Evolutionary conservation across 2,113 vertebrate species (phyloP).

Genomic region (Etheostoma cragini): DNA sequence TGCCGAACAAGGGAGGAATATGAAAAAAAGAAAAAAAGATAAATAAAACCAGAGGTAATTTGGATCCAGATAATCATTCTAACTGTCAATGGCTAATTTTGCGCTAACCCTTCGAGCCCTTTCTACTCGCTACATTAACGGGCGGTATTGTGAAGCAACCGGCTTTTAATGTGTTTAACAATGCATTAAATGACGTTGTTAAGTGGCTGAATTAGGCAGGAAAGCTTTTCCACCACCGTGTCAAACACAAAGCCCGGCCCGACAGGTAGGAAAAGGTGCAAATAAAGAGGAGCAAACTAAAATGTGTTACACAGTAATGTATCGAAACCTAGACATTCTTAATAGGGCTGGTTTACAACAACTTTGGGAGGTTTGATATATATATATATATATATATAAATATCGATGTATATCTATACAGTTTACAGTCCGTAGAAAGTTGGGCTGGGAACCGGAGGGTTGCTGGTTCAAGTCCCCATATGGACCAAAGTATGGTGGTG

Average conservation of each 20-base stretch:
- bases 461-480: no score
- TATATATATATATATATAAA: no score
- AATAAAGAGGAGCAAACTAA: slow-evolving; percentile 10
- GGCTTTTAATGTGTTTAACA: slow-evolving; percentile 79
- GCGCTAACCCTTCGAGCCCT: slow-evolving; percentile 67
- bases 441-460: no score
- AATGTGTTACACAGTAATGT: not conserved
- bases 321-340: no score
- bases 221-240: slow-evolving; percentile 46
- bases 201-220: slow-evolving; percentile 64
- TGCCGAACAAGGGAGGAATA: slow-evolving; percentile 13
- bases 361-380: no score
- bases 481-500: no score
- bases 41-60: slow-evolving; percentile 38
- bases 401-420: no score
- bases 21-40: not conserved
- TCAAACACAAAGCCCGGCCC: slow-evolving; percentile 38
- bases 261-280: slow-evolving; percentile 8
- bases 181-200: slow-evolving; percentile 80
- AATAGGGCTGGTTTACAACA: no score
- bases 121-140: slow-evolving; percentile 73
- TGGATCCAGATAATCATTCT: slow-evolving; percentile 72
- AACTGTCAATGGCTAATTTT: slow-evolving; percentile 76
- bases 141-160: slow-evolving; percentile 64
- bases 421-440: no score